These are phyloP conservation scores for Tetranychus cinnabarinus DNA, from an alignment of 1,140 invertebrate species.

Conservation along the genomic window DNA sequence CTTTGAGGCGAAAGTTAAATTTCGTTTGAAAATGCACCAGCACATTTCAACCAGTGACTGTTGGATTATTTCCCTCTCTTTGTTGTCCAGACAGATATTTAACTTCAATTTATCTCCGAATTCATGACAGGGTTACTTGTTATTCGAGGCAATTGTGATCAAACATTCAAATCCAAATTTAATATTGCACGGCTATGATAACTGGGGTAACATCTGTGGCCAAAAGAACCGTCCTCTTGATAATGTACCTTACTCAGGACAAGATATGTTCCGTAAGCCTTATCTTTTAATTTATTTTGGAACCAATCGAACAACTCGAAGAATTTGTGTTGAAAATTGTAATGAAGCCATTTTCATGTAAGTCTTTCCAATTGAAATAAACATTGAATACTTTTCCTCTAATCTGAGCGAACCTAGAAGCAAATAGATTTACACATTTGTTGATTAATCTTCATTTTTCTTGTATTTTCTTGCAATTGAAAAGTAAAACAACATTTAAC, in stretches of 20 bases:
- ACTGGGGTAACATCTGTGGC: slow-evolving; percentile 40
- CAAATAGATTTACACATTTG: too few relatives aligned
- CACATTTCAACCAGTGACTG: neutral
- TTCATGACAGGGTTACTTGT: slow-evolving; percentile 24
- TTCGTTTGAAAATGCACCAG: neutral
- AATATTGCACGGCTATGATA: slow-evolving; percentile 37
- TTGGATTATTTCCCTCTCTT: neutral
- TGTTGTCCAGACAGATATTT: neutral
- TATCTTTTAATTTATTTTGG: slow-evolving; percentile 19
- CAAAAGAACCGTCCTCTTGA: slow-evolving; percentile 21
- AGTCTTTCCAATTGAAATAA: slow-evolving; percentile 5
- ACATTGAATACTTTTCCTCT: too few relatives aligned
- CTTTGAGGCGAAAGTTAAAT: neutral
- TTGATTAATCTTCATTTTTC: too few relatives aligned
- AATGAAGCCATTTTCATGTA: slow-evolving; percentile 7
- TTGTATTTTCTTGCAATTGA: too few relatives aligned
- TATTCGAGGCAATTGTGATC: slow-evolving; percentile 1
- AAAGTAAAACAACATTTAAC: slow-evolving; percentile 1
- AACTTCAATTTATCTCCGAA: neutral
- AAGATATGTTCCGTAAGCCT: slow-evolving; percentile 24
- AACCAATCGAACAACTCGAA: neutral
- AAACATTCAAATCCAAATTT: slow-evolving; percentile 18
- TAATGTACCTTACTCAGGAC: slow-evolving; percentile 22
- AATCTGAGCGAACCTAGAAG: too few relatives aligned
- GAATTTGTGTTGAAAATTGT: slow-evolving; percentile 2